phyloP scores from a whole-genome alignment of 2,113 vertebrate genomes.

The Xiphias gladius region DNA sequence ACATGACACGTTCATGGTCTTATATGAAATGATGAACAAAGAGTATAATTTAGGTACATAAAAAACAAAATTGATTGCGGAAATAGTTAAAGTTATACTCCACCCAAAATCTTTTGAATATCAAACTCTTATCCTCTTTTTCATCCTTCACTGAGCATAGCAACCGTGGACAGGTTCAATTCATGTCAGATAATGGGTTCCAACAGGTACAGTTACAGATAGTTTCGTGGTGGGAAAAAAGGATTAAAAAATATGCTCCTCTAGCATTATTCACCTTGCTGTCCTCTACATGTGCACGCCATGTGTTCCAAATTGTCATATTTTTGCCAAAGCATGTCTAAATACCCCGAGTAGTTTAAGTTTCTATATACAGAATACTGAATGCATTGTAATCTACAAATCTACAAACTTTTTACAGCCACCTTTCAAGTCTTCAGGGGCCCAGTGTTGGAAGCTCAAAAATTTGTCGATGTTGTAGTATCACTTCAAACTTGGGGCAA shows the following conservation, averaged over 20 bases:
- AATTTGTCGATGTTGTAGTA: neutral
- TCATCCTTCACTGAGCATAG: neutral
- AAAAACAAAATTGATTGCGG: neutral
- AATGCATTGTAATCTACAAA: neutral
- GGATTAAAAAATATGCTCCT: neutral
- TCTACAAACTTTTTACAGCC: conserved; percentile 3
- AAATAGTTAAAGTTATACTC: neutral
- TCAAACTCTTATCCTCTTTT: neutral
- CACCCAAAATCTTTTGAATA: neutral
- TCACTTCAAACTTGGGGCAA: neutral
- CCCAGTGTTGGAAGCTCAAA: conserved; percentile 2
- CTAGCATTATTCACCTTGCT: neutral
- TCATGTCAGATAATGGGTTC: neutral
- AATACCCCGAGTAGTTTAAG: neutral
- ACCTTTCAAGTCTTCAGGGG: neutral
- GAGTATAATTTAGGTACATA: neutral
- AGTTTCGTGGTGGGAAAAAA: conserved; percentile 13
- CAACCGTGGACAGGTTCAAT: neutral
- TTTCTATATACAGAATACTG: neutral
- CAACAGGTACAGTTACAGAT: neutral
- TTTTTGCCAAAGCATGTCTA: neutral
- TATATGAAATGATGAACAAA: neutral
- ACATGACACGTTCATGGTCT: neutral
- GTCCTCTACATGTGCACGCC: neutral
- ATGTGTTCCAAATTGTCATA: neutral